Base-by-base conservation (phyloP, 2,113 vertebrate genomes). In the Dasypus novemcinctus region DNA sequence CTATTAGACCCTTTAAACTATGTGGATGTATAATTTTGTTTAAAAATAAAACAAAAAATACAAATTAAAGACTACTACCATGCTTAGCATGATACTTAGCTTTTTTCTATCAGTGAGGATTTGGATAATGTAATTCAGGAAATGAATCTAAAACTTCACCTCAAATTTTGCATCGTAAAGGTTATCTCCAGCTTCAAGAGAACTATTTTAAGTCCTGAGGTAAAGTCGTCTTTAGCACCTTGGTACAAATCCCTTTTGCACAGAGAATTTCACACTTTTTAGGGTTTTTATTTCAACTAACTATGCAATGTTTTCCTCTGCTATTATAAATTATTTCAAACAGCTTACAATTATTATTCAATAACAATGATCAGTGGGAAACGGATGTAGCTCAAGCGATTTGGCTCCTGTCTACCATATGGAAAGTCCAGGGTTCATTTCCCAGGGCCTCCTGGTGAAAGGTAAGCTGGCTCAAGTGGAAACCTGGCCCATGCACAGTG, bases 51-150 rank as follows among this genome's bases (percentile, higher is more conserved):
- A 61, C 43, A 17, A 36, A 81, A 75, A 78, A 59, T 54, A 92
- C 76, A 88, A 84, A 71, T 76, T 68, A 76, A 95, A 95, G 83
- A 64, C 25, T 43, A 91, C 43, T 46, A 71, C 41, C 10, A 83
- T 31, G n/a, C 18, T 88, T 71, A 87, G 33, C 63, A 72, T 52
- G 46, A 63, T 61, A 66, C 59, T 86, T 41, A 81, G 74, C 29
- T 61, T 94, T 68, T 75, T 83, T 46, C 83, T 91, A 71, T 71
- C 78, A 63, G 71, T 29, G 49, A 71, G 72, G 38, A 92, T 84
- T n/a, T 68, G 54, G 20, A 83, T 14, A 85, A 4, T 41, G 46
- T 59, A 90, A 92, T 23, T 66, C 15, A 21, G 31, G 49, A 76
- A 75, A 86, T 18, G 3, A 86, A 74, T 54, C 31, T 75, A 54